Evolutionary conservation across 1,140 invertebrate genomes (phyloP).

Genomic region (Chelonus insularis): DNA sequence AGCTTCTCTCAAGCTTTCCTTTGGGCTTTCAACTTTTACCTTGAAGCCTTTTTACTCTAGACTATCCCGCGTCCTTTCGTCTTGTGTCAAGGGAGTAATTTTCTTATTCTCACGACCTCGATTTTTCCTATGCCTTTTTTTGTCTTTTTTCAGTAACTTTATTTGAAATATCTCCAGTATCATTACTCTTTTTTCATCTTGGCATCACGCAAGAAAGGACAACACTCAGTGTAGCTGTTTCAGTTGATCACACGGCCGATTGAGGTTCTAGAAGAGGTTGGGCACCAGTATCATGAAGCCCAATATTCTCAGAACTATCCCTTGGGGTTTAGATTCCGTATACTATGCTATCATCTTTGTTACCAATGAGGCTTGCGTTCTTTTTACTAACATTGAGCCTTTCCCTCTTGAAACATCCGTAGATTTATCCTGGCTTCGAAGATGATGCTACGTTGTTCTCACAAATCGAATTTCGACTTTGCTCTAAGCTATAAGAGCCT

Average conservation of each 20-base stretch:
- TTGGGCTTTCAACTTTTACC: slow-evolving; percentile 17
- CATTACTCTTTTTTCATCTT: neutral
- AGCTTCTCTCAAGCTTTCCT: slow-evolving; percentile 17
- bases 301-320: slow-evolving; percentile 6
- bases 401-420: neutral
- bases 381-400: neutral
- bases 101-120: neutral
- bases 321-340: slow-evolving; percentile 12
- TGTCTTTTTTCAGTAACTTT: neutral
- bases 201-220: neutral
- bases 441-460: neutral
- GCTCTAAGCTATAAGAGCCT: neutral
- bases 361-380: neutral
- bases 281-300: slow-evolving; percentile 15
- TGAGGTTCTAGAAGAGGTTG: neutral
- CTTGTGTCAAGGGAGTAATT: slow-evolving; percentile 21
- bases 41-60: slow-evolving; percentile 18
- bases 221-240: slow-evolving; percentile 3
- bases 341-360: neutral
- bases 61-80: neutral
- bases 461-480: neutral
- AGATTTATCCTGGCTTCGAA: neutral
- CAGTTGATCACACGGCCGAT: slow-evolving; percentile 11
- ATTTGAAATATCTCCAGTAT: neutral
- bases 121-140: neutral